These are phyloP conservation scores for Apogon hyalosoma DNA, from an alignment of 2,797 vertebrate species.

Conservation along the genomic window DNA sequence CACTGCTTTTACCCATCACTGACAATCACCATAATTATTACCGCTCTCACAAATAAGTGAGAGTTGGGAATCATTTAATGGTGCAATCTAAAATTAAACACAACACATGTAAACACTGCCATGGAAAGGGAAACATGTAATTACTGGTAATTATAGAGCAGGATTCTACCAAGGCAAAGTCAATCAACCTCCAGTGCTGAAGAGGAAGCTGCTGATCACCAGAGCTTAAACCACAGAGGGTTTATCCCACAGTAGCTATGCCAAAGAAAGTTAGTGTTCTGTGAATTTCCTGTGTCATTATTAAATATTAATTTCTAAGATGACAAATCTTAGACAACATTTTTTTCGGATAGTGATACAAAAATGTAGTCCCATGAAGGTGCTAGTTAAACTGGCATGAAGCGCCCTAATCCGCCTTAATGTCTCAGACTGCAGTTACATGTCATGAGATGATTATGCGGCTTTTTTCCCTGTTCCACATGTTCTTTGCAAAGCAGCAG, in stretches of 20 bases:
- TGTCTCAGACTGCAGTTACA: constrained; percentile 56
- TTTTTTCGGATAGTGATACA: constrained; percentile 49
- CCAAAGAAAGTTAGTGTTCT: constrained; percentile 46
- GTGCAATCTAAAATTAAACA: constrained; percentile 81
- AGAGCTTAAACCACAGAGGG: constrained; percentile 39
- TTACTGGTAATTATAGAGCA: constrained; percentile 79
- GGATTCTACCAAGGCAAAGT: constrained; percentile 67
- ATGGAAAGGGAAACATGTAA: constrained; percentile 77
- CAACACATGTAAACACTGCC: constrained; percentile 80
- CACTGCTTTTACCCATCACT: constrained; percentile 67
- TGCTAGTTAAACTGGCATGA: constrained; percentile 65
- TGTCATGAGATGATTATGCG: constrained; percentile 65
- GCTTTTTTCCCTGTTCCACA: constrained; percentile 46
- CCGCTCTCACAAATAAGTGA: constrained; percentile 69
- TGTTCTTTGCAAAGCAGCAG: constrained; percentile 41
- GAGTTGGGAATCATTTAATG: constrained; percentile 72
- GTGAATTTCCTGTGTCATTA: constrained; percentile 59
- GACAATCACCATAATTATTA: constrained; percentile 81
- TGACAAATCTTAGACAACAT: constrained; percentile 69
- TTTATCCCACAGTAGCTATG: constrained; percentile 35
- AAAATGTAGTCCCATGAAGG: constrained; percentile 60
- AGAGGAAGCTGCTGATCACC: constrained; percentile 45
- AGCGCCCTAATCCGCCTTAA: constrained; percentile 61
- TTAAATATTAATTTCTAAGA: constrained; percentile 71
- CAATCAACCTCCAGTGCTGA: constrained; percentile 59